Conservation (phyloP, 2,888 invertebrate species). For the Andrena trimmerana region DNA sequence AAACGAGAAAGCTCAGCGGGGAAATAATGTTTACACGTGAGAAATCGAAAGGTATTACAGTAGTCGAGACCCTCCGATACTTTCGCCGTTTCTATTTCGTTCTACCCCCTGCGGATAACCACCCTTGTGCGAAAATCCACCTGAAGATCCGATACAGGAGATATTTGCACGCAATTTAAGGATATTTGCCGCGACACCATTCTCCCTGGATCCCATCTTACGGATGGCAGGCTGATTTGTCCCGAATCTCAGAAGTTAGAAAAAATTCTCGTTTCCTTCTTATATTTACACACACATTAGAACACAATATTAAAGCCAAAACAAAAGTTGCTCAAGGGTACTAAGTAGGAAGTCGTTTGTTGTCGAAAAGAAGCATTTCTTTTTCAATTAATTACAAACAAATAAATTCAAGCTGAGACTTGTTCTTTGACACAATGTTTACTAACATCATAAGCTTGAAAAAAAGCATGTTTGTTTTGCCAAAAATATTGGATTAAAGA, state of each 20-base stretch:
- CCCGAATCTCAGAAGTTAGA: conserved; percentile 38
- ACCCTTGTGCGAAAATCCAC: conserved; percentile 67
- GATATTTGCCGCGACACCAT: conserved; percentile 73
- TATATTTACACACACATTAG: too few relatives aligned
- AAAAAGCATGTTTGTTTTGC: too few relatives aligned
- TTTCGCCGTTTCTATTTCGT: conserved; percentile 66
- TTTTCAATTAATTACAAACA: too few relatives aligned
- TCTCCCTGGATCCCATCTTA: conserved; percentile 44
- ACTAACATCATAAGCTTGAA: too few relatives aligned
- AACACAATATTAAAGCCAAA: too few relatives aligned
- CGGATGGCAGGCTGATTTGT: conserved; percentile 50
- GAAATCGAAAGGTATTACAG: conserved; percentile 67
- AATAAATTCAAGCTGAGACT: too few relatives aligned
- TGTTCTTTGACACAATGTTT: too few relatives aligned
- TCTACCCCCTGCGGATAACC: conserved; percentile 61
- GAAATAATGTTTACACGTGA: conserved; percentile 61
- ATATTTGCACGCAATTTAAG: conserved; percentile 78
- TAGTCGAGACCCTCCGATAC: conserved; percentile 57
- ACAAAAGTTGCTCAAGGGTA: too few relatives aligned
- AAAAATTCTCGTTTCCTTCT: not conserved
- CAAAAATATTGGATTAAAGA: too few relatives aligned
- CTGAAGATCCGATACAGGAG: conserved; percentile 75
- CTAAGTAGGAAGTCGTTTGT: too few relatives aligned
- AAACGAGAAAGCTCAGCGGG: conserved; percentile 44
- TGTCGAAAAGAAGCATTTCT: too few relatives aligned